Evolutionary conservation across 1,140 invertebrate species (phyloP).

Genomic region (Leptopilina clavipes): DNA sequence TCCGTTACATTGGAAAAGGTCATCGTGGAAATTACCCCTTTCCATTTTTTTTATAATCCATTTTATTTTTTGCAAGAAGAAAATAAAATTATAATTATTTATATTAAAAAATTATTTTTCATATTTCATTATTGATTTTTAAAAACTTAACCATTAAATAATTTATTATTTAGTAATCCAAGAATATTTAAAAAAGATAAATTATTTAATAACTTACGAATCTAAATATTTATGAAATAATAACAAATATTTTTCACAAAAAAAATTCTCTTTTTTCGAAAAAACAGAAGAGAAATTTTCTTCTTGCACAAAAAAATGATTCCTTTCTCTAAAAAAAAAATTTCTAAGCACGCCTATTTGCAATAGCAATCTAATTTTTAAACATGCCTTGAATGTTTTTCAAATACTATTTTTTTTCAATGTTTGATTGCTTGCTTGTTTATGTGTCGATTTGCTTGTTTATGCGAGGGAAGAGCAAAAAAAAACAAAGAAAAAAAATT

Average conservation of each 20-base stretch:
- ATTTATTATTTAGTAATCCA: no score
- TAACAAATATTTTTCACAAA: no score
- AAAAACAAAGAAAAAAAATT: conserved; percentile 41
- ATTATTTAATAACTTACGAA: no score
- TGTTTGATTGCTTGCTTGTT: conserved; percentile 51
- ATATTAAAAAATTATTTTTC: no score
- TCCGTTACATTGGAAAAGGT: neutral
- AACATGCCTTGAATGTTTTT: conserved; percentile 45
- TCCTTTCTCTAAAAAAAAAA: neutral
- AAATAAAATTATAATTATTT: neutral
- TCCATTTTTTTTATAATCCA: neutral
- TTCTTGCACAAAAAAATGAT: neutral
- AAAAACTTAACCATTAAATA: neutral
- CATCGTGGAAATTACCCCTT: neutral
- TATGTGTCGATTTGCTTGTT: conserved; percentile 45
- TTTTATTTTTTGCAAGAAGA: neutral
- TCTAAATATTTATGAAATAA: no score
- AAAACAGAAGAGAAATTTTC: neutral
- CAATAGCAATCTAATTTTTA: conserved; percentile 41
- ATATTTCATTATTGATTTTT: no score
- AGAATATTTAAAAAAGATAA: no score
- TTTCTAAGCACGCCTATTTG: conserved; percentile 34
- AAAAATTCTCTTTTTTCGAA: neutral
- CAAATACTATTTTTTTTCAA: conserved; percentile 6
- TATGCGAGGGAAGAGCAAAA: conserved; percentile 44